phyloP scores from a whole-genome alignment of 2,888 invertebrate genomes.

The Polymixis lichenea region DNA sequence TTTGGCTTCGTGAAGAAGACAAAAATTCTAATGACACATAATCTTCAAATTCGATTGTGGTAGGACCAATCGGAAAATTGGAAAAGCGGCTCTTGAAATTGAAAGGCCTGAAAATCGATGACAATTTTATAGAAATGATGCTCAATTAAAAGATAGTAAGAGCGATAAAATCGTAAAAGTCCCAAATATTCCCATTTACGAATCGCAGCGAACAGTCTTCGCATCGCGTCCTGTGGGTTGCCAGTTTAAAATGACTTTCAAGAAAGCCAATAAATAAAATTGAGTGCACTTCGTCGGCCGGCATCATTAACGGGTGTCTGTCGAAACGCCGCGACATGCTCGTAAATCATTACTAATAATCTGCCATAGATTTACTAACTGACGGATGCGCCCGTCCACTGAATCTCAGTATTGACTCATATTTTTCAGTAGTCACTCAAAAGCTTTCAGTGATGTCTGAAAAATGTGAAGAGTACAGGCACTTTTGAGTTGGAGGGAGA shows the following conservation, averaged over 20 bases:
- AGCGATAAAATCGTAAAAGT: neutral
- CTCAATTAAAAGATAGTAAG: neutral
- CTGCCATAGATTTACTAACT: constrained; percentile 63
- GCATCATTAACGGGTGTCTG: constrained; percentile 78
- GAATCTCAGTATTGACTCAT: constrained; percentile 39
- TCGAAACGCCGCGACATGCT: constrained; percentile 73
- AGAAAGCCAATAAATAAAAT: constrained; percentile 78
- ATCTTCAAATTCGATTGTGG: neutral
- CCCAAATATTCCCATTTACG: neutral
- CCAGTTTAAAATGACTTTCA: constrained; percentile 69
- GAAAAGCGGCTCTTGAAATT: neutral
- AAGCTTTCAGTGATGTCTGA: constrained; percentile 33
- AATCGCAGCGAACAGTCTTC: constrained; percentile 15
- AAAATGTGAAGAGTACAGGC: constrained; percentile 18
- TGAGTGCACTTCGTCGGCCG: constrained; percentile 75
- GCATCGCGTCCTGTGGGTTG: constrained; percentile 29
- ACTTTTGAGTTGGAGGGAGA: neutral
- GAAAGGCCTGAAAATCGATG: neutral
- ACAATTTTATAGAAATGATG: neutral
- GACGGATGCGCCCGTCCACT: constrained; percentile 57
- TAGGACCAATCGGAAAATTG: neutral
- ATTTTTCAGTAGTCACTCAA: constrained; percentile 46
- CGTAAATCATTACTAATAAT: constrained; percentile 81
- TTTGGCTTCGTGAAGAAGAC: neutral
- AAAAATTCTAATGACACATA: neutral